These are phyloP conservation scores for Meloe dianella DNA, from an alignment of 2,888 invertebrate genomes.

Conservation along the genomic window DNA sequence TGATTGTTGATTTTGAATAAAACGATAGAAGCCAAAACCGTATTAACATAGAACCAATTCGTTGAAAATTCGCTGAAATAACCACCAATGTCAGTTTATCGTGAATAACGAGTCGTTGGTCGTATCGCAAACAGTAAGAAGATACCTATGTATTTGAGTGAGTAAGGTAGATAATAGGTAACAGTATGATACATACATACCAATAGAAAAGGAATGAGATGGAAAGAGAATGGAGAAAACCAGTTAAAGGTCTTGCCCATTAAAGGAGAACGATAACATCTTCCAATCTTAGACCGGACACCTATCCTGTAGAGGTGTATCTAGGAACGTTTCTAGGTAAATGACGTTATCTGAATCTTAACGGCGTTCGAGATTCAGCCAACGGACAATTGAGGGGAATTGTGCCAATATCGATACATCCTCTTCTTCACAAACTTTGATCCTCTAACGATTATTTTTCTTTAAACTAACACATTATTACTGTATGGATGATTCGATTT, in stretches of 20 bases:
- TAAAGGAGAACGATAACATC: slow-evolving; percentile 37
- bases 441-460: neutral
- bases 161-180: neutral
- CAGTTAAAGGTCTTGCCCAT: slow-evolving; percentile 20
- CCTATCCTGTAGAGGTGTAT: slow-evolving; percentile 34
- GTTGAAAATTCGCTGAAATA: slow-evolving; percentile 38
- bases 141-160: slow-evolving; percentile 14
- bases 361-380: slow-evolving; percentile 32
- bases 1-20: slow-evolving; percentile 2
- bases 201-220: neutral
- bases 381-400: slow-evolving; percentile 35
- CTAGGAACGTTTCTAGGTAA: slow-evolving; percentile 33
- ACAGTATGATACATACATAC: neutral
- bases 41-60: neutral
- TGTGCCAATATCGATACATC: slow-evolving; percentile 12
- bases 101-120: slow-evolving; percentile 44
- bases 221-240: neutral
- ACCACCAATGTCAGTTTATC: slow-evolving; percentile 45
- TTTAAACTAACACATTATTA: neutral
- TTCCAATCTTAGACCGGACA: slow-evolving; percentile 45
- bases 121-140: slow-evolving; percentile 43
- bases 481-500: neutral
- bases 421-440: neutral
- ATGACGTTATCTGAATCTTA: slow-evolving; percentile 37
- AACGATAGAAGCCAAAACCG: neutral